These are phyloP conservation scores for Gandaritis pyraliata DNA, from an alignment of 2,888 invertebrate genomes.

Conservation along the genomic window DNA sequence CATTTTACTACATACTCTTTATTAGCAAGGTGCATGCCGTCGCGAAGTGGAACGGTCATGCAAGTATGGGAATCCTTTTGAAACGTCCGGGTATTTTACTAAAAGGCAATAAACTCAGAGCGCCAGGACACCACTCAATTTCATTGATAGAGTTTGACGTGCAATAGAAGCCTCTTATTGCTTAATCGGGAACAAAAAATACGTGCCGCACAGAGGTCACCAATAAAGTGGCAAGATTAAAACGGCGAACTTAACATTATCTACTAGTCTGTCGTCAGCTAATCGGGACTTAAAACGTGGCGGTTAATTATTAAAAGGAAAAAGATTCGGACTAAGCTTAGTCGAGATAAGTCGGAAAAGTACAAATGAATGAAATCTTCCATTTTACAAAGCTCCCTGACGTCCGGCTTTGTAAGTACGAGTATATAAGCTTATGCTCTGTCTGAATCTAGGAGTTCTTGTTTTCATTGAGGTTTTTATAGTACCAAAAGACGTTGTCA, in stretches of 20 bases:
- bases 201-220: too few species aligned
- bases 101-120: slow-evolving; percentile 55
- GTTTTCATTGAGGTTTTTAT: background rate
- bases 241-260: slow-evolving; percentile 3
- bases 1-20: slow-evolving; percentile 45
- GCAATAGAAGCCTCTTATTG: slow-evolving; percentile 30
- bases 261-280: slow-evolving; percentile 4
- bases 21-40: slow-evolving; percentile 53
- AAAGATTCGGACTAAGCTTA: slow-evolving; percentile 25
- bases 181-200: background rate
- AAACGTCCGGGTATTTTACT: slow-evolving; percentile 57
- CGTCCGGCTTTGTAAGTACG: slow-evolving; percentile 25
- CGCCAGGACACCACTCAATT: slow-evolving; percentile 31
- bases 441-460: background rate
- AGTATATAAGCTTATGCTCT: slow-evolving; percentile 13
- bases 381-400: slow-evolving; percentile 27
- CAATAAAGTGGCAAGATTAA: too few species aligned
- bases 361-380: slow-evolving; percentile 29
- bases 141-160: slow-evolving; percentile 43
- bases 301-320: slow-evolving; percentile 17
- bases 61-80: slow-evolving; percentile 57
- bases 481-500: background rate
- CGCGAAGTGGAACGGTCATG: slow-evolving; percentile 56
- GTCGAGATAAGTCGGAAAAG: slow-evolving; percentile 39
- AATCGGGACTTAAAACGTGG: slow-evolving; percentile 1